Conservation (phyloP, 2,113 vertebrate genomes). For the Morone saxatilis region DNA sequence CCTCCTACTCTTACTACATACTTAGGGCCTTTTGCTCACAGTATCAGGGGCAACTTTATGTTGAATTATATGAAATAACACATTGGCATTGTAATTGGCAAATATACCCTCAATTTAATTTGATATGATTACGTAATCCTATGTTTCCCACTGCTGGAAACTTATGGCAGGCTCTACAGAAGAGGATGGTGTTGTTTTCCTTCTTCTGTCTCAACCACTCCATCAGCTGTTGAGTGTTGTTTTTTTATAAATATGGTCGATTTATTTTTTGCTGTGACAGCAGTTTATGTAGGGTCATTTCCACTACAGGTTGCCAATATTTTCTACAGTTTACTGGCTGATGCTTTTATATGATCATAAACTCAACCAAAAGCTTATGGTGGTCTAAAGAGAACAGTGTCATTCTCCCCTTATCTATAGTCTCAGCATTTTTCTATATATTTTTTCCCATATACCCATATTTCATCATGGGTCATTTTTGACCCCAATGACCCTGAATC, state of each 20-base stretch:
- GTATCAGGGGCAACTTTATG: neutral
- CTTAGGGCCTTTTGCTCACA: neutral
- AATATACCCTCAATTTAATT: constrained; percentile 26
- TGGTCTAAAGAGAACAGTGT: neutral
- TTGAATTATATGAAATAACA: neutral
- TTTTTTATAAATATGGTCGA: neutral
- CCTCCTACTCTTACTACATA: neutral
- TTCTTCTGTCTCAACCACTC: constrained; percentile 4
- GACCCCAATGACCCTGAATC: neutral
- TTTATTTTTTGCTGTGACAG: neutral
- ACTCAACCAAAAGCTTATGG: neutral
- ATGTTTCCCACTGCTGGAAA: constrained; percentile 15
- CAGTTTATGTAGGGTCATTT: constrained; percentile 20
- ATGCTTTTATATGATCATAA: neutral
- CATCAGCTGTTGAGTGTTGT: neutral
- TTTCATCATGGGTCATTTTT: neutral
- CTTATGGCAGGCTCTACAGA: neutral
- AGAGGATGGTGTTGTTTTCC: neutral
- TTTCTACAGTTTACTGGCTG: neutral
- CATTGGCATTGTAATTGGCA: constrained; percentile 4
- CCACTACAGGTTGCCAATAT: neutral
- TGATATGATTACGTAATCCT: neutral
- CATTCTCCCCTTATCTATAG: neutral
- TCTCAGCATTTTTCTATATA: neutral
- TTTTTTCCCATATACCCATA: neutral